These are phyloP conservation scores for Chlorops oryzae DNA, from an alignment of 1,140 invertebrate genomes.

Conservation along the genomic window DNA sequence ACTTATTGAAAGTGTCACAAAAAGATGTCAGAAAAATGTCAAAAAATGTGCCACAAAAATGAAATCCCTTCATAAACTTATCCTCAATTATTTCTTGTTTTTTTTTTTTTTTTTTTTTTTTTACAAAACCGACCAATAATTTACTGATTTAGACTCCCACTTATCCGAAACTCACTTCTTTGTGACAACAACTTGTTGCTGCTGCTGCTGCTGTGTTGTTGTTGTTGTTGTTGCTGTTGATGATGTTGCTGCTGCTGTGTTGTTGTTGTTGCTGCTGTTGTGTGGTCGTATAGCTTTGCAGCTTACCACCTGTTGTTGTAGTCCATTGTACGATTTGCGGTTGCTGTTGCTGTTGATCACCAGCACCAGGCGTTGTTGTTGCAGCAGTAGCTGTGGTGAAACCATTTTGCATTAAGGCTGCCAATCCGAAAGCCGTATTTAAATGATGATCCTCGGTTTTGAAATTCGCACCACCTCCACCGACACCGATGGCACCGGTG, in stretches of 20 bases:
- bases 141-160: background rate
- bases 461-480: conserved; percentile 37
- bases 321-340: conserved; percentile 22
- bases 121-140: no score
- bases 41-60: no score
- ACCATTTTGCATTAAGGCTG: conserved; percentile 66
- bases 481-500: conserved; percentile 25
- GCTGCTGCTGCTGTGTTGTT: conserved; percentile 20
- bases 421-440: conserved; percentile 60
- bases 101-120: background rate
- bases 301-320: conserved; percentile 22
- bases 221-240: conserved; percentile 25
- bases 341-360: conserved; percentile 21
- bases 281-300: conserved; percentile 14
- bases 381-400: conserved; percentile 53
- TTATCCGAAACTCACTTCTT: background rate
- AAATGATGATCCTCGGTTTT: conserved; percentile 63
- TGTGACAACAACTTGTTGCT: conserved; percentile 24
- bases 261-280: conserved; percentile 25
- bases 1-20: no score
- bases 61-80: no score
- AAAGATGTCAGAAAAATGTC: no score
- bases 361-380: conserved; percentile 23
- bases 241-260: conserved; percentile 35
- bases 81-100: no score